Conservation (phyloP, 37 sponge, comb jelly and placozoan species). For the Chondrilla cf. caribensis region DNA sequence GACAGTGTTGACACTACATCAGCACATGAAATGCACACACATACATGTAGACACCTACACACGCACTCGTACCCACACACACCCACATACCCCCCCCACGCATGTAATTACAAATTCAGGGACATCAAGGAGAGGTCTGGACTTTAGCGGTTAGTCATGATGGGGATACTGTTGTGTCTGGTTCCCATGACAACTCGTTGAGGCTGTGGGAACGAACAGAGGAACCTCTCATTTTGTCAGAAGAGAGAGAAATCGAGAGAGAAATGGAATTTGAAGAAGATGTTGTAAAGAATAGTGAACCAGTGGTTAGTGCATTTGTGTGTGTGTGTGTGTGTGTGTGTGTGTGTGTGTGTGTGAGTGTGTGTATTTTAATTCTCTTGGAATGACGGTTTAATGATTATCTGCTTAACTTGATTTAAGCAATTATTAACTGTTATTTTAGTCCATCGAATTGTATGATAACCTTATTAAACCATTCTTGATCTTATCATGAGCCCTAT, state of each 20-base stretch:
- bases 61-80: too few relatives aligned
- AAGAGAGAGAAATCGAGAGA: slow-evolving; percentile 83
- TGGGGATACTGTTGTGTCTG: slow-evolving; percentile 84
- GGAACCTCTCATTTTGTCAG: slow-evolving; percentile 81
- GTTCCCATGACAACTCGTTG: slow-evolving; percentile 89
- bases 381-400: too few relatives aligned
- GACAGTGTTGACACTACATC: too few relatives aligned
- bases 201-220: slow-evolving; percentile 87
- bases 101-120: slow-evolving; percentile 15
- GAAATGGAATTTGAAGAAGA: slow-evolving; percentile 69
- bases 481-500: too few relatives aligned
- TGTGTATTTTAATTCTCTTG: too few relatives aligned
- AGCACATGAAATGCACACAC: too few relatives aligned
- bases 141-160: slow-evolving; percentile 81
- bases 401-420: too few relatives aligned
- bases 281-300: slow-evolving; percentile 27
- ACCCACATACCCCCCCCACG: not conserved
- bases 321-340: not conserved
- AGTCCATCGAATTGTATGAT: too few relatives aligned
- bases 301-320: slow-evolving; percentile 47
- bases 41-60: too few relatives aligned
- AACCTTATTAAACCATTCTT: too few relatives aligned
- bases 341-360: not conserved
- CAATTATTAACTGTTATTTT: too few relatives aligned
- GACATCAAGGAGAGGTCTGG: slow-evolving; percentile 90